A percentile compares a stretch with the other conserved stretches of the same genome.
Conservation (phyloP, 2,888 invertebrate genomes). For the Orthonevra nobilis region DNA sequence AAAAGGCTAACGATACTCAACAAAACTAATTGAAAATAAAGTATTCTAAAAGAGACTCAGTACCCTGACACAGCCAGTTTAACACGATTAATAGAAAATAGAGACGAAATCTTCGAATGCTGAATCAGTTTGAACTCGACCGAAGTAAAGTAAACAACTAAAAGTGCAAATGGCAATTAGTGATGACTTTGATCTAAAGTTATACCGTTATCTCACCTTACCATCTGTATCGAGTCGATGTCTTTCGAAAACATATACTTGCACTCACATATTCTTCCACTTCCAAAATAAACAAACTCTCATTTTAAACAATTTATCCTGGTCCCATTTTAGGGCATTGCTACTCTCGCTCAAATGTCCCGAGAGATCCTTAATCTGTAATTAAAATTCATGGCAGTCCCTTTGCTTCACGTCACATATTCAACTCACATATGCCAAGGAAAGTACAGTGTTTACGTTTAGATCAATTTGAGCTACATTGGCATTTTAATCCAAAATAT, state of each 20-base stretch:
- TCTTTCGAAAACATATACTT: background rate
- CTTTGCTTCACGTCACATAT: slow-evolving; percentile 32
- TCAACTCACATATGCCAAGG: slow-evolving; percentile 1
- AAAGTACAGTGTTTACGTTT: slow-evolving; percentile 24
- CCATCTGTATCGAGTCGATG: background rate
- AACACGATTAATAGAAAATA: too few relatives aligned
- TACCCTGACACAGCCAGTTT: too few relatives aligned
- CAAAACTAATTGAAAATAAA: too few relatives aligned
- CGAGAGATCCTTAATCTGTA: slow-evolving; percentile 40
- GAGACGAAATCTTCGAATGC: too few relatives aligned
- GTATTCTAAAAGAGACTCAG: too few relatives aligned
- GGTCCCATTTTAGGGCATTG: background rate
- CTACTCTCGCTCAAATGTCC: slow-evolving; percentile 9
- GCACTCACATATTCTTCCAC: background rate
- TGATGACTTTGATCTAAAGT: too few relatives aligned
- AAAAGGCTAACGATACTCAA: too few relatives aligned
- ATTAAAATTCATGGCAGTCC: slow-evolving; percentile 56
- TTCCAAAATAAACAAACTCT: background rate
- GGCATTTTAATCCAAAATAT: slow-evolving; percentile 11
- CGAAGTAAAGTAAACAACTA: too few relatives aligned
- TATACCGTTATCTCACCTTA: background rate
- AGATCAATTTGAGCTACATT: slow-evolving; percentile 39
- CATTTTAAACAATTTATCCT: slow-evolving; percentile 33
- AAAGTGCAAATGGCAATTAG: too few relatives aligned
- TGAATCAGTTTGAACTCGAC: too few relatives aligned